Conservation (phyloP, 2,888 invertebrate genomes). For the Chalcis sispes region DNA sequence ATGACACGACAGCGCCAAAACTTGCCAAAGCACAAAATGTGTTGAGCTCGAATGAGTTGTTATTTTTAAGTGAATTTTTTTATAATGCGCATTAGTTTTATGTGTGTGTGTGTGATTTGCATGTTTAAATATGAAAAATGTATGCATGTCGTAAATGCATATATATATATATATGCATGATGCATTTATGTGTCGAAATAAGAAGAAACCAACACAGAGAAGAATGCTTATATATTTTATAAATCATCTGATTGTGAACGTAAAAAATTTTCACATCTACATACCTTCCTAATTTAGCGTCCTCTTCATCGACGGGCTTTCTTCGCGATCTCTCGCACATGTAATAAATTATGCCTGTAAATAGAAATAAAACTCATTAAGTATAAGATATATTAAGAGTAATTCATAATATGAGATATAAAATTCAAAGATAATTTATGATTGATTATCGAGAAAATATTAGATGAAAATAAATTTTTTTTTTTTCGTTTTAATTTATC, state of each 20-base stretch:
- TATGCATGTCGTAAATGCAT: conserved; percentile 1
- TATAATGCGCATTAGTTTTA: background rate
- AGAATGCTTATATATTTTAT: conserved; percentile 34
- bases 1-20: conserved; percentile 73
- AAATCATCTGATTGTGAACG: conserved; percentile 5
- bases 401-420: conserved; percentile 7
- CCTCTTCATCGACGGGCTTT: conserved; percentile 87
- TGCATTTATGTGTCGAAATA: conserved; percentile 20
- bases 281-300: conserved; percentile 91
- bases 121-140: background rate
- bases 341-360: conserved; percentile 75
- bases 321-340: conserved; percentile 78
- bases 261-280: conserved; percentile 58
- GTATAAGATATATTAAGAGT: background rate
- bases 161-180: conserved; percentile 11
- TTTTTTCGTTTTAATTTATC: too few species aligned
- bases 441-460: background rate
- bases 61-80: conserved; percentile 6
- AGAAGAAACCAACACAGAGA: conserved; percentile 39
- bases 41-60: conserved; percentile 42
- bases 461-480: background rate
- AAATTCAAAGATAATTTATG: background rate
- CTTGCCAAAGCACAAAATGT: conserved; percentile 74
- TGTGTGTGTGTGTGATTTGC: background rate
- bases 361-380: too few species aligned